These are phyloP conservation scores for Novumbra hubbsi DNA, from an alignment of 2,797 vertebrate species.

Conservation along the genomic window DNA sequence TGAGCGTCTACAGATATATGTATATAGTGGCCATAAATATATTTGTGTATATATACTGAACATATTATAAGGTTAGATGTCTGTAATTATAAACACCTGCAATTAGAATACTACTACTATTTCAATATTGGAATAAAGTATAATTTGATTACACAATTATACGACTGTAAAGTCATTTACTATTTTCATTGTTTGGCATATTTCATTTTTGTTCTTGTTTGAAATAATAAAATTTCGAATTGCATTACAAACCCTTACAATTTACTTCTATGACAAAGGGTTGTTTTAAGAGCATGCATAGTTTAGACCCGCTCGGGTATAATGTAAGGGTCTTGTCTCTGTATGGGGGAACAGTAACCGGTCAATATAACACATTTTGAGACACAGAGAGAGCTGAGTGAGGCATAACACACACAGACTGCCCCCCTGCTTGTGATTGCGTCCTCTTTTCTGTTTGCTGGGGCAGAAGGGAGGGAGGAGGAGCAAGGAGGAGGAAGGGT, in stretches of 20 bases:
- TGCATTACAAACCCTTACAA: slow-evolving; percentile 30
- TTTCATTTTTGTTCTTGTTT: neutral
- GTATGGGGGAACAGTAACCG: neutral
- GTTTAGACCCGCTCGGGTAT: slow-evolving; percentile 2
- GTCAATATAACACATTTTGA: neutral
- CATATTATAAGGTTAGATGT: slow-evolving; percentile 23
- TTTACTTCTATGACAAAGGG: slow-evolving; percentile 14
- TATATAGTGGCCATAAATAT: slow-evolving; percentile 18
- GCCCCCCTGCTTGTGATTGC: slow-evolving; percentile 20
- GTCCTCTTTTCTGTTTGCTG: slow-evolving; percentile 57
- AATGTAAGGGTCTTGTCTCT: neutral
- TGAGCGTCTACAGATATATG: slow-evolving; percentile 29
- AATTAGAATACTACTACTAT: neutral
- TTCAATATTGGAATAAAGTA: neutral
- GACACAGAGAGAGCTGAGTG: neutral
- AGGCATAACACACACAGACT: slow-evolving; percentile 12
- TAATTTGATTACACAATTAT: neutral
- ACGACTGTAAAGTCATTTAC: neutral
- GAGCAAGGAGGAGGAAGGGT: slow-evolving; percentile 32
- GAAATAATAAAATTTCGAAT: slow-evolving; percentile 3
- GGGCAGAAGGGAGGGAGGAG: slow-evolving; percentile 13
- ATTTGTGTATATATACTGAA: slow-evolving; percentile 12
- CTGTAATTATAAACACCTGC: slow-evolving; percentile 9
- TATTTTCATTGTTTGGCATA: neutral
- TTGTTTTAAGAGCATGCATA: neutral